Evolutionary conservation across 2,888 invertebrate genomes (phyloP), one percentile per base, ranked within the genome.

Genomic region (Ichneumoninae sp.): DNA sequence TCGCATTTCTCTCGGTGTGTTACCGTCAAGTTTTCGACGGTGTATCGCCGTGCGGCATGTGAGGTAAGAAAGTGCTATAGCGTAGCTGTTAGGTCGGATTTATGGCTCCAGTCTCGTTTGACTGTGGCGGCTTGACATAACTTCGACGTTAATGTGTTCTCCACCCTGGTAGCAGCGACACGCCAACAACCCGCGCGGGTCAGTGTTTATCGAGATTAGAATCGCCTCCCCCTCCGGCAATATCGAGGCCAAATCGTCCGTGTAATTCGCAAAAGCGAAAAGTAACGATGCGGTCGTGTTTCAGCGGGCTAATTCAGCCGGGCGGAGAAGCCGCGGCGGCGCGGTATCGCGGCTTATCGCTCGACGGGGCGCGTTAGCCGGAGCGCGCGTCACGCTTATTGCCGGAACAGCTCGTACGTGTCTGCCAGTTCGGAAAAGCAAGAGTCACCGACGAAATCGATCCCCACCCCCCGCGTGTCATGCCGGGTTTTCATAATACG

Each of bases 101-200:
- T 91, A 91, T 88, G 89, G 84, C 87, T 81, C 86, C 88, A 89
- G 86, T 84, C 81, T 76, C 81, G 75, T 74, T 84, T 83, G 73
- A 83, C 88, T 87, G 81, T 89, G 87, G 82, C 82, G 83, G 88
- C 82, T 83, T 74, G 84, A 87, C 88, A 89, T 88, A 89, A 90
- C 88, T 87, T 88, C 89, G 89, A 87, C 90, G 89, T 89, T 89
- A 89, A 88, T 88, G 90, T 86, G 90, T 86, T 87, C 84, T 76
- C 75, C 77, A 79, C 50, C 65, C 60, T 79, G 80, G 77, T 68
- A 74, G 69, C 81, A 71, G 69, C 81, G 83, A 74, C 85, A 83
- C 83, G 86, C 66, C 69, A 87, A 69, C 85, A 83, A 86, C 86
- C 82, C 69, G 71, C 86, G 87, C 74, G 71, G 75, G 66, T 52